Percentiles rank a stretch among this genome's conserved stretches.
Conservation (phyloP, 2,797 vertebrate species). For the Rhinoraja longicauda region DNA sequence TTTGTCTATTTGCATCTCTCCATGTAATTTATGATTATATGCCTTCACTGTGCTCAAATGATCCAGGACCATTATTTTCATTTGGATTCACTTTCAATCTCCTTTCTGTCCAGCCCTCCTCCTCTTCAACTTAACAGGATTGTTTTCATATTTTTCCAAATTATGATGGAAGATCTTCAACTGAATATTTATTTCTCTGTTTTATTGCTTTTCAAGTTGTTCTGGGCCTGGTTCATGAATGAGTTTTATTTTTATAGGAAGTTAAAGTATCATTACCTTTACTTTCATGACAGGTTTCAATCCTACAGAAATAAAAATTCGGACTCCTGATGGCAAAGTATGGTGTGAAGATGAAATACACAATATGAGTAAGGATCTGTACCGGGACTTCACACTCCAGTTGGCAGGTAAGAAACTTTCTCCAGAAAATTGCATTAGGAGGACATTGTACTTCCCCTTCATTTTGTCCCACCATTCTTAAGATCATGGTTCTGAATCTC, state of each 20-base stretch:
- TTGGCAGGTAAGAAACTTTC: slow-evolving; percentile 65
- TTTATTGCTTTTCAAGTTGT: background rate
- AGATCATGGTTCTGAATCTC: background rate
- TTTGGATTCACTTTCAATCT: no score
- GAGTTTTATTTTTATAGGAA: background rate
- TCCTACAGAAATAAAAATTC: slow-evolving; percentile 75
- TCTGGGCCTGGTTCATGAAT: background rate
- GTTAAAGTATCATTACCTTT: slow-evolving; percentile 29
- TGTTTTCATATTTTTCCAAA: background rate
- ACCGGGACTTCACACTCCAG: slow-evolving; percentile 65
- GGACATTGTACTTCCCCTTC: background rate
- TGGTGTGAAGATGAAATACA: slow-evolving; percentile 75
- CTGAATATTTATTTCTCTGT: background rate
- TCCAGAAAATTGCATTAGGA: background rate
- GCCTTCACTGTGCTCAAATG: no score
- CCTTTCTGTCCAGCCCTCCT: background rate
- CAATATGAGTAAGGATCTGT: slow-evolving; percentile 67
- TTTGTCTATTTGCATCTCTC: no score
- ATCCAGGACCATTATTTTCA: no score
- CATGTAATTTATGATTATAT: no score
- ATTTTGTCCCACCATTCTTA: background rate
- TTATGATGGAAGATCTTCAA: background rate
- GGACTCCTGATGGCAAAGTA: slow-evolving; percentile 71
- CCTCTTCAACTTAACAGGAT: no score
- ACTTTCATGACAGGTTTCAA: slow-evolving; percentile 74